These are phyloP conservation scores for Cochlearius cochlearius DNA, from an alignment of 2,113 vertebrate species.

Conservation along the genomic window DNA sequence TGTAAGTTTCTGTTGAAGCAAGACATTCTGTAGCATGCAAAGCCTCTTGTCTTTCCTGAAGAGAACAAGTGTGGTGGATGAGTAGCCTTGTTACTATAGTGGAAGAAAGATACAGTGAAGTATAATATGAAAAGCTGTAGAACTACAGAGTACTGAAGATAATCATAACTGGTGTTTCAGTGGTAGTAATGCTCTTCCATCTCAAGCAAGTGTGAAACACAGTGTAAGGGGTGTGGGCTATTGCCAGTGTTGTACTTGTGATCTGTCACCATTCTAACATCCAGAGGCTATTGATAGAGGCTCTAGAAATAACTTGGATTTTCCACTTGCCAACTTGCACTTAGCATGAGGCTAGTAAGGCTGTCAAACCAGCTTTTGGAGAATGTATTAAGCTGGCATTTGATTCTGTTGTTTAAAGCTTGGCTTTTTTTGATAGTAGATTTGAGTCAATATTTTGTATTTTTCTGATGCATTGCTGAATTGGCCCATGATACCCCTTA, in stretches of 20 bases:
- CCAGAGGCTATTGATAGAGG: neutral
- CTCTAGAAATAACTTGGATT: constrained; percentile 3
- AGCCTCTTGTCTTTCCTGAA: neutral
- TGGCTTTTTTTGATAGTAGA: neutral
- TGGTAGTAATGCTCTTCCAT: neutral
- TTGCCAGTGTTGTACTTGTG: neutral
- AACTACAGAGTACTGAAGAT: neutral
- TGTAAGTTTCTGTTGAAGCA: neutral
- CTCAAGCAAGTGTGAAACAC: neutral
- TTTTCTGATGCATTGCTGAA: neutral
- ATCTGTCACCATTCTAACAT: neutral
- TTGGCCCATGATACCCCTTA: neutral
- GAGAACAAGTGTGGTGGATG: neutral
- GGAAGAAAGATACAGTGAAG: neutral
- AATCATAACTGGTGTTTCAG: neutral
- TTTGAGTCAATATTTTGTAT: neutral
- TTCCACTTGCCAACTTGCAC: neutral
- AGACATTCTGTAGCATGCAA: neutral
- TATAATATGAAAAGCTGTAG: neutral
- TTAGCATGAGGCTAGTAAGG: neutral
- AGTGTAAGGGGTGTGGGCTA: neutral
- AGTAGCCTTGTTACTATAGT: neutral
- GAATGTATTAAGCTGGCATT: neutral
- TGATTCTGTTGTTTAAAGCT: neutral
- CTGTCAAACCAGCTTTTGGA: neutral